Base-by-base conservation (phyloP, 2,797 vertebrate genomes). In the Semotilus atromaculatus region DNA sequence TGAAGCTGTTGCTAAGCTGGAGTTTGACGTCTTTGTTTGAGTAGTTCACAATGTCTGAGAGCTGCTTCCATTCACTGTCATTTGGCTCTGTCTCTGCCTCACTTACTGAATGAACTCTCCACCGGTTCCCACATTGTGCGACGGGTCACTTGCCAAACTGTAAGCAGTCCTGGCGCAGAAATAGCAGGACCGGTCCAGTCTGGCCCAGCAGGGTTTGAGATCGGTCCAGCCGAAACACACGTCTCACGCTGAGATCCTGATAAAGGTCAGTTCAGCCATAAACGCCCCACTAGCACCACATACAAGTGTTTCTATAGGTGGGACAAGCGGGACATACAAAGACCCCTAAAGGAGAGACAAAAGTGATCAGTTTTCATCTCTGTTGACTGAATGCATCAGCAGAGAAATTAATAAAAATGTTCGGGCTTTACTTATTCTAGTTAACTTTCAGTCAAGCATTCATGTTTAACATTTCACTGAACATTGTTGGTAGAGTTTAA, bases 111-210 rank as follows among this genome's bases (percentile, higher is more conserved):
- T 53, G 45, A 76, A 75, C 40, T 84, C 70, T 86, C 70, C 67
- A 36, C 31, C 51, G 58, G 85, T 90, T 92, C 89, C 82, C 80
- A 88, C 86, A 90, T 80, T 60, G 60, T 29, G 58, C 71, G 29
- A 68, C 48, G 80, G 82, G 38, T 80, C 81, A 85, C 87, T 90
- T 88, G 83, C 71, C 87, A 90, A 90, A 92, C 80, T 85, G 82
- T 36, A 89, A 91, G 89, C 85, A 89, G 86, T 89, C 75, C 71
- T 88, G 88, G 84, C 86, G 83, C 82, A 76, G 73, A 76, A 86
- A 40, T 77, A 87, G 83, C 18, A 1, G 38, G 85, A 84, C 77
- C 86, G n/a, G 72, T 67, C 26, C 29, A 8, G 64, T 91, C 90
- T 91, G 91, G 7, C 48, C 62, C 87, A 8, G 48, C 73, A 43